Percentiles rank a stretch among this genome's conserved stretches.
Conservation (phyloP, 1,140 invertebrate genomes). For the Drosophila tsacasi region DNA sequence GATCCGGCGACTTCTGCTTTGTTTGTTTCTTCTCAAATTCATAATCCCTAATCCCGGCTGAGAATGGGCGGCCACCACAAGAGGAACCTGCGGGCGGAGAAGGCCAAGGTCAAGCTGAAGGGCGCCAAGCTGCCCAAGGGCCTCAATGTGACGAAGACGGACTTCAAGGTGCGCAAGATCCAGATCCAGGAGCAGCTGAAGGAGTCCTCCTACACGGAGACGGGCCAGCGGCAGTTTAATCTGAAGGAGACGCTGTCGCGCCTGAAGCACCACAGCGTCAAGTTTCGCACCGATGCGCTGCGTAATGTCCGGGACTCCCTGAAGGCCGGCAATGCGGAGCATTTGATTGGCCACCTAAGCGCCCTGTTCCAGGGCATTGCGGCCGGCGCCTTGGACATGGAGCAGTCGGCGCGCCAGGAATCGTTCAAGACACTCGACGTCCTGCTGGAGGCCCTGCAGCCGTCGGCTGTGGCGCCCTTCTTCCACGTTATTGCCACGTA, state of each 20-base stretch:
- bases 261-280: constrained; percentile 92
- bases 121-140: constrained; percentile 90
- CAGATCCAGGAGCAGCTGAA: constrained; percentile 91
- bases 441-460: constrained; percentile 87
- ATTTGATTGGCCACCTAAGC: constrained; percentile 87
- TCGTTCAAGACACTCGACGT: constrained; percentile 89
- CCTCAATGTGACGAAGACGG: constrained; percentile 93
- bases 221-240: constrained; percentile 90
- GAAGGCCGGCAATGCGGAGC: constrained; percentile 85
- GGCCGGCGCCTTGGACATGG: constrained; percentile 90
- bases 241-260: constrained; percentile 91
- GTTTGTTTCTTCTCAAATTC: neutral
- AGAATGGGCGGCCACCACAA: constrained; percentile 87
- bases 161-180: constrained; percentile 95
- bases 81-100: constrained; percentile 91
- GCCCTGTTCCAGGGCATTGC: constrained; percentile 89
- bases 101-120: constrained; percentile 92
- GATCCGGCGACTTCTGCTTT: neutral
- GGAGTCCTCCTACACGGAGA: constrained; percentile 86
- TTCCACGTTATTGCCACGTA: constrained; percentile 91
- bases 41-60: neutral
- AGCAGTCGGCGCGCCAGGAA: constrained; percentile 89
- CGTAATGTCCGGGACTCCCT: constrained; percentile 90
- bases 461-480: constrained; percentile 88
- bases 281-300: constrained; percentile 89